Conservation (phyloP, 2,888 invertebrate species). For the Ecliptopera silaceata region DNA sequence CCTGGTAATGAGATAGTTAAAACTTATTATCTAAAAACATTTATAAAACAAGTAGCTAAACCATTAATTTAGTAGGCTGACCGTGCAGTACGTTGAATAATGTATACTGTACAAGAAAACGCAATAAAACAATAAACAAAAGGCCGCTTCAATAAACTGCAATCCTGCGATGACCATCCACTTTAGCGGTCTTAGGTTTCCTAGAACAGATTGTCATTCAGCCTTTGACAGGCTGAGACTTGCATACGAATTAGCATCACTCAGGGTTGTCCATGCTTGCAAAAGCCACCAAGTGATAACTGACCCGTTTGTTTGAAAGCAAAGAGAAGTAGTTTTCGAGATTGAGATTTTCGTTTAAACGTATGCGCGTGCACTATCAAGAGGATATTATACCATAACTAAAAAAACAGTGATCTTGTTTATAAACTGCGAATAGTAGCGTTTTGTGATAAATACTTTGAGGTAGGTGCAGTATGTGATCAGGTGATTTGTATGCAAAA, state of each 20-base stretch:
- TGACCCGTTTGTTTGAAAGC: neutral
- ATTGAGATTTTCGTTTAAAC: no score
- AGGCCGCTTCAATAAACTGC: slow-evolving; percentile 25
- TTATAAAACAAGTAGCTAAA: neutral
- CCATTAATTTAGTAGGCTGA: neutral
- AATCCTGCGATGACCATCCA: slow-evolving; percentile 26
- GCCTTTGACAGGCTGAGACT: slow-evolving; percentile 34
- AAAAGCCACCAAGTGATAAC: slow-evolving; percentile 46
- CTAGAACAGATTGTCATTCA: slow-evolving; percentile 42
- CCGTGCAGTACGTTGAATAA: slow-evolving; percentile 14
- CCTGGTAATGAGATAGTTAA: neutral
- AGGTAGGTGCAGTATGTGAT: slow-evolving; percentile 56
- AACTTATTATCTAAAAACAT: neutral
- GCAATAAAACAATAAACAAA: slow-evolving; percentile 18
- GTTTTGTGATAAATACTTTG: slow-evolving; percentile 27
- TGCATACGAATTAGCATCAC: slow-evolving; percentile 43
- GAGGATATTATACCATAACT: no score
- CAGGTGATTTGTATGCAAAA: slow-evolving; percentile 66
- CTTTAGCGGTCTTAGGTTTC: slow-evolving; percentile 33
- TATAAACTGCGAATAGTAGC: no score
- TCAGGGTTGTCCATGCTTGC: slow-evolving; percentile 48
- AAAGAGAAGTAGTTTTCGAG: no score
- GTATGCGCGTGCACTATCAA: no score
- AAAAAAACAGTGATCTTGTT: no score
- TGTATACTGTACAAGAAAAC: slow-evolving; percentile 13